phyloP scores from a whole-genome alignment of 2,113 vertebrate genomes.

The Trichechus manatus region DNA sequence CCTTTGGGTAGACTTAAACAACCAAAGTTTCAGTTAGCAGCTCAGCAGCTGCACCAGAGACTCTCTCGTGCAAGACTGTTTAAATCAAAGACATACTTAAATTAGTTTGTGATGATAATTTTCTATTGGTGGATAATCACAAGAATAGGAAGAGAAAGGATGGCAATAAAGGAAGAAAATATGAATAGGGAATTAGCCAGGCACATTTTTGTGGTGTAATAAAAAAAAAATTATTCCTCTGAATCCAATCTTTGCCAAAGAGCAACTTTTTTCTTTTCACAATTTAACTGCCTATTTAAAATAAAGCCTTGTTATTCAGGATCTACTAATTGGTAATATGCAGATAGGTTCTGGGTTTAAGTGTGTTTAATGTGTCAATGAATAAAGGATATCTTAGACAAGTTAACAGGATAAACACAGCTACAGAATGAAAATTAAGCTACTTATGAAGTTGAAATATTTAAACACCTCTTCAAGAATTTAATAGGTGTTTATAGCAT shows the following conservation, averaged over 20 bases:
- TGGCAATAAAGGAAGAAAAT: not conserved
- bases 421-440: not conserved
- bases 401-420: not conserved
- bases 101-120: not conserved
- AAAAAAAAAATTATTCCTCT: not conserved
- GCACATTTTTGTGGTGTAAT: not conserved
- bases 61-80: not conserved
- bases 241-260: not conserved
- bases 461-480: not conserved
- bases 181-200: not conserved
- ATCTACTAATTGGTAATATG: not conserved
- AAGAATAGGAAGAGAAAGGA: not conserved
- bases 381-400: not conserved
- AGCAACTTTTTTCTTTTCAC: not conserved
- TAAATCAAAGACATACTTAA: not conserved
- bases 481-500: not conserved
- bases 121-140: not conserved
- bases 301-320: not conserved
- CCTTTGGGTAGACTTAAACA: too few relatives aligned
- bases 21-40: too few relatives aligned
- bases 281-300: slow-evolving; percentile 15
- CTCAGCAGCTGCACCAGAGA: too few relatives aligned
- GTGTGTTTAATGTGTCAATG: not conserved
- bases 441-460: slow-evolving; percentile 36
- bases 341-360: not conserved